phyloP scores from a whole-genome alignment of 2,797 vertebrate genomes.

The Argyrosomus regius region DNA sequence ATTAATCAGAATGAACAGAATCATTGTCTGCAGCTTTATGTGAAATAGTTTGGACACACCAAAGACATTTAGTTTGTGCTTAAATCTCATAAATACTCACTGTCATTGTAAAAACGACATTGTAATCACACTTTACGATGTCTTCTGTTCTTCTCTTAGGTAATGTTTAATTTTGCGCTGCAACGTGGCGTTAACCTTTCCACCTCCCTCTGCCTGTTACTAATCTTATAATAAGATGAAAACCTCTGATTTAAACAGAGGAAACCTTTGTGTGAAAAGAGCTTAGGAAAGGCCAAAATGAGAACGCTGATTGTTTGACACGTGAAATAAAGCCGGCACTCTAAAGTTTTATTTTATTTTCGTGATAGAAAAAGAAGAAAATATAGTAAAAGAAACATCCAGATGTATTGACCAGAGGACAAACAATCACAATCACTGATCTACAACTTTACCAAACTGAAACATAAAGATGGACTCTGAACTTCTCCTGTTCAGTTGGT shows the following conservation, averaged over 20 bases:
- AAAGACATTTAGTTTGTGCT: not conserved
- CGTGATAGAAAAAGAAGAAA: not conserved
- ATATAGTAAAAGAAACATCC: not conserved
- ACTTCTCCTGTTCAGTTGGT: not conserved
- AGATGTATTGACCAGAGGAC: not conserved
- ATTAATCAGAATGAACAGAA: too few species aligned
- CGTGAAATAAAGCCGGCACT: slow-evolving; percentile 26
- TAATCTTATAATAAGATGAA: slow-evolving; percentile 79
- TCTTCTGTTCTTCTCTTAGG: slow-evolving; percentile 9
- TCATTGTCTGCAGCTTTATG: not conserved
- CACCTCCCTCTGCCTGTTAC: slow-evolving; percentile 63
- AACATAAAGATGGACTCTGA: not conserved
- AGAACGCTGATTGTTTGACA: slow-evolving; percentile 53
- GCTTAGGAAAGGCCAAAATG: slow-evolving; percentile 49
- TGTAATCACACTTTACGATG: not conserved
- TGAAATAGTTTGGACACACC: not conserved
- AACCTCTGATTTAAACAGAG: slow-evolving; percentile 67
- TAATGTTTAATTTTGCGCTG: slow-evolving; percentile 24
- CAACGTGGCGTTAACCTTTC: slow-evolving; percentile 46
- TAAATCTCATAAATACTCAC: not conserved
- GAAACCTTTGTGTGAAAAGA: slow-evolving; percentile 67
- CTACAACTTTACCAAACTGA: not conserved
- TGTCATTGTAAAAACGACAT: too few species aligned
- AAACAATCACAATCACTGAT: not conserved
- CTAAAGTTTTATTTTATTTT: not conserved